These are phyloP conservation scores for Danio tinwini DNA, from an alignment of 2,797 vertebrate genomes.

Conservation along the genomic window DNA sequence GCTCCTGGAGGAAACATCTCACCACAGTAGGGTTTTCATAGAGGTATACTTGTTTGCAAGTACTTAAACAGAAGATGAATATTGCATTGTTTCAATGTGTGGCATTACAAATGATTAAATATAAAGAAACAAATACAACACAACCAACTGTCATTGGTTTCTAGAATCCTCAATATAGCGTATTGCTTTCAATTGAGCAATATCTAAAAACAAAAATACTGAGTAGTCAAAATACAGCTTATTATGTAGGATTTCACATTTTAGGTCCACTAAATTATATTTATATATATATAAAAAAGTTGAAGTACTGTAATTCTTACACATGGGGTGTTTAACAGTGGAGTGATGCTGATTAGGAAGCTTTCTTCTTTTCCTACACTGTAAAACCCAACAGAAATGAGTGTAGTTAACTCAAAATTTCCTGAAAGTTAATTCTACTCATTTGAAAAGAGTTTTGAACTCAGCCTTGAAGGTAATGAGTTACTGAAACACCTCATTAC, in stretches of 20 bases:
- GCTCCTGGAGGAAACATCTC: constrained; percentile 19
- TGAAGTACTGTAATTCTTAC: too few relatives aligned
- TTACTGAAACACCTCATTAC: too few relatives aligned
- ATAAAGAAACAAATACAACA: constrained; percentile 16
- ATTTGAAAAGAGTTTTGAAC: too few relatives aligned
- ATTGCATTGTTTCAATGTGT: constrained; percentile 41
- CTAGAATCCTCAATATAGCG: constrained; percentile 20
- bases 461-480: too few relatives aligned
- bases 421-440: too few relatives aligned
- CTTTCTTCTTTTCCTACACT: neutral
- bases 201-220: constrained; percentile 42
- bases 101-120: constrained; percentile 9
- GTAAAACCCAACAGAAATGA: too few relatives aligned
- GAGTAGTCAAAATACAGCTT: constrained; percentile 37
- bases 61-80: constrained; percentile 13
- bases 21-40: constrained; percentile 10
- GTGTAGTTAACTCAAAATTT: too few relatives aligned
- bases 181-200: constrained; percentile 23
- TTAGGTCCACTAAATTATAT: neutral
- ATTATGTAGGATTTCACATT: constrained; percentile 42
- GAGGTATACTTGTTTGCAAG: constrained; percentile 41
- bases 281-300: too few relatives aligned
- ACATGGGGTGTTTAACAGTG: neutral
- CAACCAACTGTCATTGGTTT: constrained; percentile 1
- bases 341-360: constrained; percentile 5